Conservation (phyloP, 2,888 invertebrate species). For the Lithophane semibrunnea region DNA sequence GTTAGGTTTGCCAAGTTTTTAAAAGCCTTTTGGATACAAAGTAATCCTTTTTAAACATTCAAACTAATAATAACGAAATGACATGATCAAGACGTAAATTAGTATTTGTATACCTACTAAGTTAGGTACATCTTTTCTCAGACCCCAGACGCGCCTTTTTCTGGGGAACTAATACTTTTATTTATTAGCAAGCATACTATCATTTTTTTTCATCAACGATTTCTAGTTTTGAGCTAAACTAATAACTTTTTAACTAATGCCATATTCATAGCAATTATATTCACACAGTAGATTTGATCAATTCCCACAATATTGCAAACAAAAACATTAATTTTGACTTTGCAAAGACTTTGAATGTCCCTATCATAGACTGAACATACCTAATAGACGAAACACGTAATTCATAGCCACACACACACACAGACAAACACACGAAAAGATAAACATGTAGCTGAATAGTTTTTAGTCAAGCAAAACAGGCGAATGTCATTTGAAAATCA, state of each 20-base stretch:
- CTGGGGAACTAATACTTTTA: background rate
- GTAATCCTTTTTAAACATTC: background rate
- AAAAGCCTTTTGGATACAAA: background rate
- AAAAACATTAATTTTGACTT: conserved; percentile 39
- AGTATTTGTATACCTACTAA: background rate
- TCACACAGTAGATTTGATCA: background rate
- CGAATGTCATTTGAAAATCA: conserved; percentile 77
- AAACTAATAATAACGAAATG: background rate
- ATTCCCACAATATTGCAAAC: background rate
- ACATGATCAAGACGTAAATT: background rate
- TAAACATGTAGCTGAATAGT: conserved; percentile 55
- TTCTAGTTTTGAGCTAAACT: background rate
- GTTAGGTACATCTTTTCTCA: background rate
- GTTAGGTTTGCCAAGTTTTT: conserved; percentile 6
- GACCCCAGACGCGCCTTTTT: background rate
- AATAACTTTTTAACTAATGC: background rate
- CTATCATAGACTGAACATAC: conserved; percentile 39
- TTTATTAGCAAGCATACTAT: background rate
- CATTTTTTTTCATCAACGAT: background rate
- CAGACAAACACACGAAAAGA: conserved; percentile 24
- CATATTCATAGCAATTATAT: background rate
- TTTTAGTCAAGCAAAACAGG: conserved; percentile 65
- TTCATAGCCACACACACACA: conserved; percentile 3
- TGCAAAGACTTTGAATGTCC: conserved; percentile 37
- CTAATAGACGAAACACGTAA: conserved; percentile 33